Evolutionary conservation across 2,797 vertebrate genomes (phyloP).

Genomic region (Lithobates pipiens): DNA sequence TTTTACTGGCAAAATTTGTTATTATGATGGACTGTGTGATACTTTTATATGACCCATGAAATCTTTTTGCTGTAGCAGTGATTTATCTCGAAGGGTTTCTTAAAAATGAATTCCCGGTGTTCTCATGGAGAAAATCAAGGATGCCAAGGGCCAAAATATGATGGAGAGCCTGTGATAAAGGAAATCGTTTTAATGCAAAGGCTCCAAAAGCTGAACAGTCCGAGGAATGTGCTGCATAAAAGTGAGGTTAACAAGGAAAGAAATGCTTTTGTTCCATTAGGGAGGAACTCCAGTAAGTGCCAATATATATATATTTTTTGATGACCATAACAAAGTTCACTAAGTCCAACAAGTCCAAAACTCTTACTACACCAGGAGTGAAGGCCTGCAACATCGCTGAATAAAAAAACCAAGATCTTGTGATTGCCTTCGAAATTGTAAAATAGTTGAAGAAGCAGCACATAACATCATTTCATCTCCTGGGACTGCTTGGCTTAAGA

Average conservation of each 20-base stretch:
- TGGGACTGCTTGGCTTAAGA: too few species aligned
- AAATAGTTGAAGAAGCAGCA: too few species aligned
- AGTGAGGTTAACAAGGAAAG: neutral
- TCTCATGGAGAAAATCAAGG: conserved; percentile 9
- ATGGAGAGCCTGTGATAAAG: conserved; percentile 3
- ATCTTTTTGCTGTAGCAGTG: conserved; percentile 7
- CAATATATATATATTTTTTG: too few species aligned
- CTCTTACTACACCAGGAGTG: too few species aligned
- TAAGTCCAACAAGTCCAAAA: too few species aligned
- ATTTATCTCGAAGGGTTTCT: neutral
- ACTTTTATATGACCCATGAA: conserved; percentile 10
- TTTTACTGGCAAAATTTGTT: neutral
- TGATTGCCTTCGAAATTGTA: too few species aligned
- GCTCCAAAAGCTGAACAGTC: neutral
- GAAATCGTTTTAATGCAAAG: neutral
- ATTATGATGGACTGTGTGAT: conserved; percentile 9
- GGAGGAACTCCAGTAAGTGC: neutral
- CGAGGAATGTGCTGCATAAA: too few species aligned
- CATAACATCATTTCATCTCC: too few species aligned
- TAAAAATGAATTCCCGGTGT: neutral
- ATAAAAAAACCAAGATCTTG: too few species aligned
- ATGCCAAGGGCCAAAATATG: conserved; percentile 6
- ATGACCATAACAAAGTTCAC: too few species aligned
- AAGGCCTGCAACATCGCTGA: too few species aligned
- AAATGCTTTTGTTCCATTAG: neutral